A percentile compares a stretch with the other conserved stretches of the same genome.
phyloP scores from a whole-genome alignment of 1,140 invertebrate genomes.

The Leptinotarsa lineolata region DNA sequence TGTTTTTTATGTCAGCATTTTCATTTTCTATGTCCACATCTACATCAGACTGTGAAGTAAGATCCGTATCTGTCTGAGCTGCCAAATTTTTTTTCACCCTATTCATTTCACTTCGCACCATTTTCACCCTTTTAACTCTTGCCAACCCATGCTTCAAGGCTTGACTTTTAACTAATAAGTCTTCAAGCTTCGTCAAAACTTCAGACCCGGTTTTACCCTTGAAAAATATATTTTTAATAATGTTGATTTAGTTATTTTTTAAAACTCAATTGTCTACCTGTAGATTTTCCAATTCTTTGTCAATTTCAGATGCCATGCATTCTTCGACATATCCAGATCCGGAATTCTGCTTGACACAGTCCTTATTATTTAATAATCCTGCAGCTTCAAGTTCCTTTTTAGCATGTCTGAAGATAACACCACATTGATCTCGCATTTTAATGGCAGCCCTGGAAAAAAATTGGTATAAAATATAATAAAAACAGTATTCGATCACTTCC shows the following conservation, averaged over 20 bases:
- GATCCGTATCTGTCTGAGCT: constrained; percentile 36
- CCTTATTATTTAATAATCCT: constrained; percentile 58
- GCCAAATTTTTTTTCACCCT: constrained; percentile 42
- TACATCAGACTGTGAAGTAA: constrained; percentile 55
- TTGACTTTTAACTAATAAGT: constrained; percentile 60
- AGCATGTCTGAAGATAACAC: constrained; percentile 74
- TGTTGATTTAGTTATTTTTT: not conserved
- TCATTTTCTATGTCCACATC: constrained; percentile 39
- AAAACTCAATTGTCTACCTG: constrained; percentile 41
- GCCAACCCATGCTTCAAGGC: constrained; percentile 60
- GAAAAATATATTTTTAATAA: constrained; percentile 7
- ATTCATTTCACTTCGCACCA: constrained; percentile 60
- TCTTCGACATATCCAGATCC: constrained; percentile 50
- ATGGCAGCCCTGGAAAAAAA: constrained; percentile 72
- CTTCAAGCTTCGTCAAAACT: constrained; percentile 60
- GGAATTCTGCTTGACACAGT: constrained; percentile 35
- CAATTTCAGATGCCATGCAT: constrained; percentile 58
- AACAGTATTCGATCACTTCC: not conserved
- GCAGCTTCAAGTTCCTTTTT: constrained; percentile 73
- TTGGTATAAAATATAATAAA: not conserved
- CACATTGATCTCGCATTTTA: constrained; percentile 85
- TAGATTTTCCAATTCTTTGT: constrained; percentile 58
- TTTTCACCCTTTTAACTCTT: constrained; percentile 60
- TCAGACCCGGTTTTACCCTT: constrained; percentile 55
- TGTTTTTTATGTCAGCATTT: constrained; percentile 45